These are phyloP conservation scores for Dicrostonyx torquatus DNA, from an alignment of 2,797 vertebrate genomes.

Conservation along the genomic window DNA sequence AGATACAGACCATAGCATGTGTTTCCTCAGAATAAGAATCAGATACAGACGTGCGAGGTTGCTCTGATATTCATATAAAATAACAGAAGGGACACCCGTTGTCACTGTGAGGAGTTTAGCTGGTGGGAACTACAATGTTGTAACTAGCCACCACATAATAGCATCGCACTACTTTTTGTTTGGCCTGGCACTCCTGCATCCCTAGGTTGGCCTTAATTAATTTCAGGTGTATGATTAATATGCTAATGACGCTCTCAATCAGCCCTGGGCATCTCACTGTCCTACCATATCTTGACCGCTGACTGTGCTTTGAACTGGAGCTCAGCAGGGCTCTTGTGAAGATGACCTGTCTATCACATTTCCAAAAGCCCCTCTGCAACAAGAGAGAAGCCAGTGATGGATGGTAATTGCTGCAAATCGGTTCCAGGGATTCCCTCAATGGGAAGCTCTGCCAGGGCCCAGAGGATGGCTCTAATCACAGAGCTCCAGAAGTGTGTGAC, in stretches of 20 bases:
- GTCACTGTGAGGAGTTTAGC: constrained; percentile 17
- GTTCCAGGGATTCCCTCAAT: constrained; percentile 43
- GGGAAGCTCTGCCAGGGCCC: neutral
- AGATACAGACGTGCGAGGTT: neutral
- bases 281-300: neutral
- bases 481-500: neutral
- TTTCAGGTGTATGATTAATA: constrained; percentile 58
- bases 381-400: constrained; percentile 17
- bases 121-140: neutral
- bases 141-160: neutral
- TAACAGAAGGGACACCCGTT: neutral
- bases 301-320: neutral
- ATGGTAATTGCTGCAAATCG: constrained; percentile 35
- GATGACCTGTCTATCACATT: neutral
- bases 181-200: constrained; percentile 36
- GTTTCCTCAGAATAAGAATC: constrained; percentile 40
- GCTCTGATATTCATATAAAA: neutral
- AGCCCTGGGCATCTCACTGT: constrained; percentile 1
- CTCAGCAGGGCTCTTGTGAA: constrained; percentile 25
- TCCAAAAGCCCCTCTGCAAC: constrained; percentile 41
- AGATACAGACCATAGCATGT: neutral
- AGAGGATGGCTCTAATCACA: constrained; percentile 23
- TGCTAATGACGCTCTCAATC: constrained; percentile 52
- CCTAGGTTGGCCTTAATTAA: constrained; percentile 62
- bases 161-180: neutral